Conservation (phyloP, 2,888 invertebrate species). For the Eumacrocentrus americanus region DNA sequence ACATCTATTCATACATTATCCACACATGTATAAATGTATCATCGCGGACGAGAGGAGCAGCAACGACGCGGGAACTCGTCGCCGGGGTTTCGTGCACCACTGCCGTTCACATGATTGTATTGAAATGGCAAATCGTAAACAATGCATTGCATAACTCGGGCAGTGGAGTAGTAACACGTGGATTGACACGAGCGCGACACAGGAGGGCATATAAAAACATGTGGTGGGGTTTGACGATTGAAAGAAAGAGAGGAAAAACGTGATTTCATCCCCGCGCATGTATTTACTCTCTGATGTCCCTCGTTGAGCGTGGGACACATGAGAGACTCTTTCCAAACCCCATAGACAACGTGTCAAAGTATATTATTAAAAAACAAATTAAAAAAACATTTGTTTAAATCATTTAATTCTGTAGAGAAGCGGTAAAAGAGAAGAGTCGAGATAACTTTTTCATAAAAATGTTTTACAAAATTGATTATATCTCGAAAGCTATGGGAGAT, state of each 20-base stretch:
- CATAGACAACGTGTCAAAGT: constrained; percentile 12
- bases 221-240: background rate
- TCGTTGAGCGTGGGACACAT: constrained; percentile 18
- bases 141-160: constrained; percentile 53
- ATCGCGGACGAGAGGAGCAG: constrained; percentile 4
- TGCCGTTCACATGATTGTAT: constrained; percentile 56
- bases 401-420: too few species aligned
- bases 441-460: too few species aligned
- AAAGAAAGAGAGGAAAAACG: constrained; percentile 4
- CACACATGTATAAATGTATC: background rate
- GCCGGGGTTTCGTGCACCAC: constrained; percentile 15
- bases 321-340: constrained; percentile 35
- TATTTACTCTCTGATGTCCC: constrained; percentile 5
- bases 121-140: constrained; percentile 57
- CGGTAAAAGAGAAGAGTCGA: too few species aligned
- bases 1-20: constrained; percentile 29
- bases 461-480: too few species aligned
- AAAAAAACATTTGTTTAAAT: too few species aligned
- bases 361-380: background rate
- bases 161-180: constrained; percentile 35
- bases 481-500: too few species aligned
- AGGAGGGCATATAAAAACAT: constrained; percentile 15
- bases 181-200: constrained; percentile 47
- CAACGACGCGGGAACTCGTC: constrained; percentile 32
- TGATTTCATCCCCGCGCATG: background rate